Evolutionary conservation across 2,113 vertebrate genomes (phyloP).

Genomic region (Bos taurus): DNA sequence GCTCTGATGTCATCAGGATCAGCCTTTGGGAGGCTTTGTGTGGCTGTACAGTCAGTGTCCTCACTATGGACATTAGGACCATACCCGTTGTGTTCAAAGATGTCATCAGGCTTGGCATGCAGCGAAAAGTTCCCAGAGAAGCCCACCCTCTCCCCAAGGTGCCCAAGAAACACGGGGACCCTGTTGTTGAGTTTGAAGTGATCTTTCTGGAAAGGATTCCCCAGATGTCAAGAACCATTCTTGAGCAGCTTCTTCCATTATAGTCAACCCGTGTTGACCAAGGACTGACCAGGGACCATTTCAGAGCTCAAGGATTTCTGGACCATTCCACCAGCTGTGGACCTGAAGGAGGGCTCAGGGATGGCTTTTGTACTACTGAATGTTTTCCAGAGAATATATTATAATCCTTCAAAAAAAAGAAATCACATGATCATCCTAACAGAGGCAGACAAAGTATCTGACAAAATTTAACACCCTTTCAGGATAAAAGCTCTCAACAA

Average conservation of each 20-base stretch:
- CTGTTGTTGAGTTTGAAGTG: constrained; percentile 90
- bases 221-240: constrained; percentile 80
- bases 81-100: constrained; percentile 84
- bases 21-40: constrained; percentile 92
- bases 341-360: constrained; percentile 53
- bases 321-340: constrained; percentile 36
- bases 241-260: constrained; percentile 86
- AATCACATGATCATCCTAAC: background rate
- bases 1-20: constrained; percentile 89
- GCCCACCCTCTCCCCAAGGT: constrained; percentile 90
- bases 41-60: constrained; percentile 85
- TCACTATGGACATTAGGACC: constrained; percentile 86
- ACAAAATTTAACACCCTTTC: background rate
- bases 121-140: constrained; percentile 86
- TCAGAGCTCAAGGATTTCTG: constrained; percentile 49
- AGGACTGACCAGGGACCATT: constrained; percentile 54
- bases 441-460: background rate
- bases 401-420: constrained; percentile 62
- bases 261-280: constrained; percentile 42
- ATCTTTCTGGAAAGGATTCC: constrained; percentile 88
- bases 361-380: constrained; percentile 57
- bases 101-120: constrained; percentile 88
- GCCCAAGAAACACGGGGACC: constrained; percentile 88
- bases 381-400: constrained; percentile 71
- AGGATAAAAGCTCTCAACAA: background rate